Evolutionary conservation across 2,888 invertebrate species (phyloP).

Genomic region (Alsophila aescularia): DNA sequence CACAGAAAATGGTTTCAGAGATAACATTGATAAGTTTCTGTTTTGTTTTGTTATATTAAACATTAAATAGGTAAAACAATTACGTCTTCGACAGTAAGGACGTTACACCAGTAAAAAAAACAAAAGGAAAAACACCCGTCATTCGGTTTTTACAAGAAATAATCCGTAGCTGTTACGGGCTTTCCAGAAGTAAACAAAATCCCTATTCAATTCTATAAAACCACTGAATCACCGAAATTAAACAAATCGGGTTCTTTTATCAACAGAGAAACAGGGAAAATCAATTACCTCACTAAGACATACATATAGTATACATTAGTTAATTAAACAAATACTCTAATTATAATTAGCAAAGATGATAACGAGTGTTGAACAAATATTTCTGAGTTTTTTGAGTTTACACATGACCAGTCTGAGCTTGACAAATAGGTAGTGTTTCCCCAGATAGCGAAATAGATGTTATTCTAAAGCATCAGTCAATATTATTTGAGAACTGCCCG

Average conservation of each 20-base stretch:
- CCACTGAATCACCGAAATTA: conserved; percentile 7
- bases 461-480: conserved; percentile 8
- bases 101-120: not conserved
- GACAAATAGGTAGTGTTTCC: conserved; percentile 11
- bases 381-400: conserved; percentile 14
- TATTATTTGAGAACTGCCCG: not conserved
- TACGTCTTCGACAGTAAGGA: not conserved
- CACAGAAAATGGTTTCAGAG: conserved; percentile 3
- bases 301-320: not conserved
- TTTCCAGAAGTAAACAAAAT: conserved; percentile 12
- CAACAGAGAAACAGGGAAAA: not conserved
- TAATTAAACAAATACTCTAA: conserved; percentile 3
- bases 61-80: not conserved
- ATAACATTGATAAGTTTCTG: conserved; percentile 10
- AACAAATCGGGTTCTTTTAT: not conserved
- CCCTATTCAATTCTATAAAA: conserved; percentile 4
- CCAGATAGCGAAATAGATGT: conserved; percentile 3
- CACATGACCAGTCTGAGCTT: conserved; percentile 1
- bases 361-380: not conserved
- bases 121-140: conserved; percentile 8
- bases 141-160: conserved; percentile 1
- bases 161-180: not conserved
- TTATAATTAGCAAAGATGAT: not conserved
- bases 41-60: not conserved
- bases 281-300: not conserved